Percentiles rank a stretch among this genome's conserved stretches.
phyloP scores from a whole-genome alignment of 2,113 vertebrate genomes.

The Scytalopus superciliaris region DNA sequence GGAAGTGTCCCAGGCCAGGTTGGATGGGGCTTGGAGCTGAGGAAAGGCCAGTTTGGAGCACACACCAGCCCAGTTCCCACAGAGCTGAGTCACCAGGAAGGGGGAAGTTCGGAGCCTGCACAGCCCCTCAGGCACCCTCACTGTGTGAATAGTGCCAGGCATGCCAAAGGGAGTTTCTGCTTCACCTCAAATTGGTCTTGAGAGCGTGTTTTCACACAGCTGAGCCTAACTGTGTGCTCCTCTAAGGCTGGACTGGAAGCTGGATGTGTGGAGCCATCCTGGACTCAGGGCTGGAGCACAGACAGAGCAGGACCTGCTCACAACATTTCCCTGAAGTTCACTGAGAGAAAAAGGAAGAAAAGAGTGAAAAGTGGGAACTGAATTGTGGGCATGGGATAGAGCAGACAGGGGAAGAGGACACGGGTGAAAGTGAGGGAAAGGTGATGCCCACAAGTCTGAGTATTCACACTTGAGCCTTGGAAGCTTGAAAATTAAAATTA shows the following conservation, averaged over 20 bases:
- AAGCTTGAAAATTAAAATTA: neutral
- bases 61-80: accelerated
- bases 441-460: neutral
- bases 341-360: neutral
- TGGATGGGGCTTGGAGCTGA: neutral
- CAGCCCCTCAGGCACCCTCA: neutral
- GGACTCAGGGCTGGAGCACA: neutral
- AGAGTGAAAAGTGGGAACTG: neutral
- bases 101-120: neutral
- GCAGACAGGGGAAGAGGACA: neutral
- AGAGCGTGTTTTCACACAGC: neutral
- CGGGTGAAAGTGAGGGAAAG: neutral
- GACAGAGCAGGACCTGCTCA: neutral
- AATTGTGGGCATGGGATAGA: neutral
- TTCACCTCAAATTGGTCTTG: neutral
- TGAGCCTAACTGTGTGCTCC: neutral
- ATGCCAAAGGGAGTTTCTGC: neutral
- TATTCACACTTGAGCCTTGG: neutral
- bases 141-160: neutral
- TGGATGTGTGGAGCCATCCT: neutral
- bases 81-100: neutral
- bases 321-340: neutral
- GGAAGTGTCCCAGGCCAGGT: neutral
- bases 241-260: neutral
- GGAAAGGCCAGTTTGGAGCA: neutral